Percentiles rank a stretch among this genome's conserved stretches.
These are phyloP conservation scores for Sesia apiformis DNA, from an alignment of 2,888 invertebrate genomes.

Conservation along the genomic window DNA sequence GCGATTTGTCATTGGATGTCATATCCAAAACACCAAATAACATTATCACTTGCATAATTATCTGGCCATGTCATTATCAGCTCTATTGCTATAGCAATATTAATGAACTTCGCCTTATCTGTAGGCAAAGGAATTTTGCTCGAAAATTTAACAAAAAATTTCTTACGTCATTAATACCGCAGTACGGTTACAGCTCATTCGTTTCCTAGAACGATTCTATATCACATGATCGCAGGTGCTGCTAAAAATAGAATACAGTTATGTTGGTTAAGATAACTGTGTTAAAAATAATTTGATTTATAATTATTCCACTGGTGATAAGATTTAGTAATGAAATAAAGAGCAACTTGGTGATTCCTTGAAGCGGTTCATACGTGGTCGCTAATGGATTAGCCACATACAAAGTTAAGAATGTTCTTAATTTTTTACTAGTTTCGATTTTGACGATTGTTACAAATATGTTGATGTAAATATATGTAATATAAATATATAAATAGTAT, in stretches of 20 bases:
- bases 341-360: no score
- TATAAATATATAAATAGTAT: no score
- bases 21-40: neutral
- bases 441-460: no score
- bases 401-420: no score
- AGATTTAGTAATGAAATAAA: no score
- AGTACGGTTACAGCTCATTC: neutral
- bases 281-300: neutral
- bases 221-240: neutral
- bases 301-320: no score
- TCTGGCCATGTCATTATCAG: neutral
- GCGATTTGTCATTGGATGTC: slow-evolving; percentile 15
- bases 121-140: neutral
- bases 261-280: neutral
- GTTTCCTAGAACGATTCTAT: neutral
- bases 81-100: neutral
- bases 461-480: no score
- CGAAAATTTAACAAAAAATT: neutral
- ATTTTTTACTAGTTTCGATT: no score
- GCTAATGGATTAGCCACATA: no score
- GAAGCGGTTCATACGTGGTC: no score
- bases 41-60: neutral
- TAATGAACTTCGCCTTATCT: neutral
- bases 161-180: neutral
- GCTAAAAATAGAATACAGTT: neutral